Base-by-base conservation (phyloP, 2,113 vertebrate genomes). In the Passer domesticus region DNA sequence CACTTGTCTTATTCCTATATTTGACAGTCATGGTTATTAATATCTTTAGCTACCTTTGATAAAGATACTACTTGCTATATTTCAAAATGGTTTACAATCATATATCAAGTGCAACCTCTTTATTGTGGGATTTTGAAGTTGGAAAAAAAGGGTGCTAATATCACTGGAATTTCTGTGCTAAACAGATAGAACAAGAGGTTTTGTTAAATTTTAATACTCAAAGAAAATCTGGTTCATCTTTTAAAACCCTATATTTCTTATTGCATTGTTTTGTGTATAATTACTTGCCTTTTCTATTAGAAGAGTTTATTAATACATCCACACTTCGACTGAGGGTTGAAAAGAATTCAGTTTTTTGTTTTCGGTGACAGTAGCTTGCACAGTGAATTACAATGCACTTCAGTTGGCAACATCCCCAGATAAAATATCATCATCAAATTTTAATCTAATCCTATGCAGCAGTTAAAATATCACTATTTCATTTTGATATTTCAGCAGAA, bases 11-110 rank as follows among this genome's bases (percentile, higher is more conserved):
- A 97, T 94, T 97, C 79, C 21, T 60, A 60, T 92, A 49, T 83
- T 58, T 92, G 94, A 94, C 83, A 76, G 80, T 92, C 5, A 18
- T 68, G 85, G 76, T 90, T 96, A 95, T 96, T 97, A 96, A 97
- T 96, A 94, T 82, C 53, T 72, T 97, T 89, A 96, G 74, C 77
- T 97, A 89, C 92, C 89, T 97, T 96, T 96, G 81, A 97, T 96
- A 84, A 96, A 95, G 88, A 87, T 74, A 82, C 30, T 69, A 80
- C 70, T 94, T 79, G 56, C 39, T 85, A 12, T 95, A 96, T 95
- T 97, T 96, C 24, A 37, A 90, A 96, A 86, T 30, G 31, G 72
- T 92, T 97, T 95, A 91, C 83, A 91, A 52, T 41, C 50, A 41
- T 30, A 24, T 85, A 70, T 87, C 76, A 95, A 92, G 67, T 74